Evolutionary conservation across 2,888 invertebrate species (phyloP).

Genomic region (Pseudoips prasinana): DNA sequence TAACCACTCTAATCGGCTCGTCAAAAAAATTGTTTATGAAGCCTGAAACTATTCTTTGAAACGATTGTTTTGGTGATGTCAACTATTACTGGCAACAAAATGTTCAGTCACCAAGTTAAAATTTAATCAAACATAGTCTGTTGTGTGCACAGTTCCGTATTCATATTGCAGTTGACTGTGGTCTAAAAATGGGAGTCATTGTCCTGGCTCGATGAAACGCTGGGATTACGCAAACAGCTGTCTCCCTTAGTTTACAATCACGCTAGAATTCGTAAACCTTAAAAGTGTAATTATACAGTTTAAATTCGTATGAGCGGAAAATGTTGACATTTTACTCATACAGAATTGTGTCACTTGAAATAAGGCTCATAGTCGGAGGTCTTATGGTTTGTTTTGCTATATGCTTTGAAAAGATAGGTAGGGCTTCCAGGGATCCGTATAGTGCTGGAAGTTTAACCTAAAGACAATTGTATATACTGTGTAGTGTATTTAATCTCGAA

Average conservation of each 20-base stretch:
- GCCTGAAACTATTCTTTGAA: no score
- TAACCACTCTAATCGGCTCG: no score
- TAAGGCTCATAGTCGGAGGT: no score
- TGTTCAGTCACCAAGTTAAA: conserved; percentile 5
- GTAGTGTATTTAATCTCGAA: conserved; percentile 1
- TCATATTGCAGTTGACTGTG: conserved; percentile 25
- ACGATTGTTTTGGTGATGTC: no score
- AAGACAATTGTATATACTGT: conserved; percentile 20
- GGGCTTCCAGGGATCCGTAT: conserved; percentile 23
- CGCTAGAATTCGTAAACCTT: conserved; percentile 8
- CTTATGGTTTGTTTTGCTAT: no score
- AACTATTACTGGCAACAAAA: conserved; percentile 5
- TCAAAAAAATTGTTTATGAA: no score
- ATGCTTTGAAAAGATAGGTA: no score
- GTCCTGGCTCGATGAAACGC: conserved; percentile 25
- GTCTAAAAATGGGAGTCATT: conserved; percentile 23
- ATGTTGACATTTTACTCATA: no score
- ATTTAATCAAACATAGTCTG: conserved; percentile 10
- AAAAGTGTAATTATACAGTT: conserved; percentile 1
- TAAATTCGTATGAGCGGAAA: conserved; percentile 12
- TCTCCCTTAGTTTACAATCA: conserved; percentile 13
- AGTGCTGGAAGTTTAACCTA: conserved; percentile 24
- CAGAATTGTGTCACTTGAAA: no score
- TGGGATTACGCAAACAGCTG: conserved; percentile 29
- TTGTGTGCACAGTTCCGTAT: conserved; percentile 18